These are phyloP conservation scores for Myotis vivesi DNA, from an alignment of 2,797 vertebrate genomes.

Conservation along the genomic window DNA sequence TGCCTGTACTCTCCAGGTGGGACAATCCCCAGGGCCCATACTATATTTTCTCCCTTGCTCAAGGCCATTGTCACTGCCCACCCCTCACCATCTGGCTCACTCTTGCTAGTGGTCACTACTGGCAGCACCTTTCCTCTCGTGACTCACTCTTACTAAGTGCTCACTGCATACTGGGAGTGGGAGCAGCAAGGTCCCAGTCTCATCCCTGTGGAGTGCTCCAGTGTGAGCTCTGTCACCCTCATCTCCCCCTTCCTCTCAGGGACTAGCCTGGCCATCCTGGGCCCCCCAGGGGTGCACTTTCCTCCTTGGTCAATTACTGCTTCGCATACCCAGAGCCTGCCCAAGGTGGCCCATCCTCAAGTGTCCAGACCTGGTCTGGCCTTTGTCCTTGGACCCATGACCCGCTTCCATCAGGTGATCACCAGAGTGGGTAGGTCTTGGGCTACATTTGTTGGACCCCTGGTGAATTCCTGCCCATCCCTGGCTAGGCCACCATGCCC, in stretches of 20 bases:
- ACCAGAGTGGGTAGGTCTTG: neutral
- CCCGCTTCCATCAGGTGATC: neutral
- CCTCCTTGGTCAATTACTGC: neutral
- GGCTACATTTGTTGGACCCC: neutral
- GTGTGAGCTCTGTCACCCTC: neutral
- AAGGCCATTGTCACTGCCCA: neutral
- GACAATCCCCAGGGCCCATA: neutral
- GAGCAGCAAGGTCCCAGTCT: neutral
- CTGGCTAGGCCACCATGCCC: neutral
- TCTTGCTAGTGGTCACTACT: neutral
- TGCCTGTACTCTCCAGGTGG: neutral
- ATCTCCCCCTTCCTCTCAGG: neutral
- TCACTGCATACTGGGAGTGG: too few species aligned
- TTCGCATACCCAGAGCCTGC: neutral
- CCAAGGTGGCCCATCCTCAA: neutral
- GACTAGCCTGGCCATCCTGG: neutral
- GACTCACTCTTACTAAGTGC: neutral
- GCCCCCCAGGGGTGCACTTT: neutral
- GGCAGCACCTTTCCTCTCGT: neutral
- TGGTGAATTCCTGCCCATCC: neutral
- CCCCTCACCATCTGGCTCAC: too few species aligned
- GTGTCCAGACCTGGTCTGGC: neutral
- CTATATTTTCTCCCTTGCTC: neutral
- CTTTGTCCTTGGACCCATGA: neutral
- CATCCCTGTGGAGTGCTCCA: fast-evolving